A percentile compares a stretch with the other conserved stretches of the same genome.
Evolutionary conservation across 2,113 vertebrate genomes (phyloP).

Genomic region (Edolisoma coerulescens): DNA sequence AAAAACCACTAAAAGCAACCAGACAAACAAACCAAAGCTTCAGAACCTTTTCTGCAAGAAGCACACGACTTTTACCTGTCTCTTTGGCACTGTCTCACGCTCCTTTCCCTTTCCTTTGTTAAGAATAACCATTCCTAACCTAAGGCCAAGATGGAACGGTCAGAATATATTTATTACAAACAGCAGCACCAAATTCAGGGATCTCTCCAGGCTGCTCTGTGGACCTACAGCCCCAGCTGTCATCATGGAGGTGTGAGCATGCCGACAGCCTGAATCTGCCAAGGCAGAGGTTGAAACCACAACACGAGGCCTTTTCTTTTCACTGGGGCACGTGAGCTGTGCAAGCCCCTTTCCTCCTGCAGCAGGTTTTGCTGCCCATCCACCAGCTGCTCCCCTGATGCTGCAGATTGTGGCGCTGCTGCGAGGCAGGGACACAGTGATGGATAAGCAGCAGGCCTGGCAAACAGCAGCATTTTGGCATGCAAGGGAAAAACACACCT

Average conservation of each 20-base stretch:
- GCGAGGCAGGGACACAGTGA: neutral
- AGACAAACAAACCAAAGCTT: neutral
- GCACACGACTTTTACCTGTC: neutral
- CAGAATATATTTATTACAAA: neutral
- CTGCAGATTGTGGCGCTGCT: neutral
- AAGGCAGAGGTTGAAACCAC: neutral
- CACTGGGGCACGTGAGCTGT: neutral
- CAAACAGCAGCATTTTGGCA: neutral
- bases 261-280: neutral
- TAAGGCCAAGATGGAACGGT: neutral
- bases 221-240: neutral
- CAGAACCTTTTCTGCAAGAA: neutral
- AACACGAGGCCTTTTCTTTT: neutral
- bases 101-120: neutral
- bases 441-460: neutral
- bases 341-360: neutral
- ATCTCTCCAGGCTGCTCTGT: neutral
- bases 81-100: neutral
- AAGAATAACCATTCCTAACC: neutral
- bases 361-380: neutral
- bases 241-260: neutral
- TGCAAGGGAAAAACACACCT: accelerated
- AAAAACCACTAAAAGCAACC: neutral
- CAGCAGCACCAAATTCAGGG: neutral
- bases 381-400: neutral